These are phyloP conservation scores for Dichetophora obliterata DNA, from an alignment of 2,888 invertebrate species.

Conservation along the genomic window DNA sequence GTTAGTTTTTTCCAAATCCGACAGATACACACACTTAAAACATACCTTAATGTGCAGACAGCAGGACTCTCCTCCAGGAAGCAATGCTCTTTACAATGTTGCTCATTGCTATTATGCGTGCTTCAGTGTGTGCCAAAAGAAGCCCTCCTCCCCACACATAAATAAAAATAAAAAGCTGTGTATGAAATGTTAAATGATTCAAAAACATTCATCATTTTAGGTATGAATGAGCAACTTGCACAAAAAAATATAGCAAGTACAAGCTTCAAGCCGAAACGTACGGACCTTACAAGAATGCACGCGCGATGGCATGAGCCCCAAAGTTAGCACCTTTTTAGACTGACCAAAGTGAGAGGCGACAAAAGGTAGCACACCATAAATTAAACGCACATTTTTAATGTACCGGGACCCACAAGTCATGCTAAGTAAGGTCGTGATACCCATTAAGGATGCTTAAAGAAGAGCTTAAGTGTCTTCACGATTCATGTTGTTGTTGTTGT, in stretches of 20 bases:
- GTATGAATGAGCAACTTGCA: neutral
- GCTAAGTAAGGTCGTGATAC: slow-evolving; percentile 46
- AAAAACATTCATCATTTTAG: slow-evolving; percentile 51
- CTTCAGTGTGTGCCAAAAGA: neutral
- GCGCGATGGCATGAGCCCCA: slow-evolving; percentile 25
- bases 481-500: slow-evolving; percentile 6
- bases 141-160: neutral
- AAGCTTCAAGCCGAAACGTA: neutral
- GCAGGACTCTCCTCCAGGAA: neutral
- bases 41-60: neutral
- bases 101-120: neutral
- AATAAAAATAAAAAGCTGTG: slow-evolving; percentile 31
- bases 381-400: slow-evolving; percentile 41
- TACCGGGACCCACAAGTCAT: slow-evolving; percentile 32
- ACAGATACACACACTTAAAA: too few relatives aligned
- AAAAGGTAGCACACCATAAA: slow-evolving; percentile 49
- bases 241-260: neutral
- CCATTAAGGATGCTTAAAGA: slow-evolving; percentile 46
- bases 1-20: too few relatives aligned
- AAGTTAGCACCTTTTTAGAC: slow-evolving; percentile 19
- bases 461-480: slow-evolving; percentile 34
- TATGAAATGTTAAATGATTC: slow-evolving; percentile 43
- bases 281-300: neutral
- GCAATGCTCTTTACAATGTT: neutral
- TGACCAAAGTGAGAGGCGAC: slow-evolving; percentile 39